Percentiles rank a stretch among this genome's conserved stretches.
Evolutionary conservation across 2,888 invertebrate genomes (phyloP).

Genomic region (Stenchaetothrips biformis): DNA sequence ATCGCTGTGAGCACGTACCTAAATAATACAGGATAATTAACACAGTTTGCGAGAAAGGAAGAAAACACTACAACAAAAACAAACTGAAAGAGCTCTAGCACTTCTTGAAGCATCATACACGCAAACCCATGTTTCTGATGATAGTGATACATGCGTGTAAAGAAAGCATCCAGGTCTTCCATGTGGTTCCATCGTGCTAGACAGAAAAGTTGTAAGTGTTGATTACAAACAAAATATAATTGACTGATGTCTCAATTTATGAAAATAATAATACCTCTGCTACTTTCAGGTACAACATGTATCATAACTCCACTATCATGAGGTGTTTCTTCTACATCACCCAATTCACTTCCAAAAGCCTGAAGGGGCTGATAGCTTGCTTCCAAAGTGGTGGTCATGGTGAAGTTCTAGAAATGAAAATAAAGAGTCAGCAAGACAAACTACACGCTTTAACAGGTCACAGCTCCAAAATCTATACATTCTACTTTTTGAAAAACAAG

Average conservation of each 20-base stretch:
- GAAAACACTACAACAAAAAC: slow-evolving; percentile 83
- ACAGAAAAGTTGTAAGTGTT: slow-evolving; percentile 32
- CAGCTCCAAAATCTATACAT: too few relatives aligned
- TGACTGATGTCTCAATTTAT: background rate
- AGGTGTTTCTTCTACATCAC: slow-evolving; percentile 47
- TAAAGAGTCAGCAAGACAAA: background rate
- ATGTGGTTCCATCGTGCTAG: slow-evolving; percentile 90
- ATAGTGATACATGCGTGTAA: slow-evolving; percentile 90
- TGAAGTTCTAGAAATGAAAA: background rate
- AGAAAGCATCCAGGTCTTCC: slow-evolving; percentile 94
- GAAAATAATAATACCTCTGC: slow-evolving; percentile 52
- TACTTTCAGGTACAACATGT: slow-evolving; percentile 81
- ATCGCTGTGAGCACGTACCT: slow-evolving; percentile 49
- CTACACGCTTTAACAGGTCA: too few relatives aligned
- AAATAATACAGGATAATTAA: slow-evolving; percentile 81
- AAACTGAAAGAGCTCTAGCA: slow-evolving; percentile 77
- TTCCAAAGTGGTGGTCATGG: slow-evolving; percentile 32
- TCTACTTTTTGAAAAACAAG: too few relatives aligned
- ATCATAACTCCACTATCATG: slow-evolving; percentile 67
- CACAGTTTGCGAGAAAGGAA: slow-evolving; percentile 78
- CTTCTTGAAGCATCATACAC: slow-evolving; percentile 81
- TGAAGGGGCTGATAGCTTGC: slow-evolving; percentile 36
- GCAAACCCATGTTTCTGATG: slow-evolving; percentile 92
- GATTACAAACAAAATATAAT: slow-evolving; percentile 22
- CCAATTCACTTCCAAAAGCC: slow-evolving; percentile 36